These are phyloP conservation scores for Plumapathes pennacea DNA, from an alignment of 92 coral and sea anemone genomes.

Conservation along the genomic window DNA sequence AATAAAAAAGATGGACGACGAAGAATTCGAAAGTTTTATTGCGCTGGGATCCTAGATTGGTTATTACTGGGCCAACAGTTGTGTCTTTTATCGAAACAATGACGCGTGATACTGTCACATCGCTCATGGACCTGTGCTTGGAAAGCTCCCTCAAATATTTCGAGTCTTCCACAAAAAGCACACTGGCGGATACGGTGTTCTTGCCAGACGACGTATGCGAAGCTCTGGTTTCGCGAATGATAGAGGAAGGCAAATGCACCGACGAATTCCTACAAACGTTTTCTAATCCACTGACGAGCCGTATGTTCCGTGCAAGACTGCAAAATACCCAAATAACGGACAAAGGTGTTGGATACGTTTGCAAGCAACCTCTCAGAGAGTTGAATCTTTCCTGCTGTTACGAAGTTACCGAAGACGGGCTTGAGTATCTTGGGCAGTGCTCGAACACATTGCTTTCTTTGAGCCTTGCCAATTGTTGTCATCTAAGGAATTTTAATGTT, in stretches of 20 bases:
- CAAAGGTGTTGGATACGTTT: slow-evolving; percentile 48
- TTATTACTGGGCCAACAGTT: too few relatives aligned
- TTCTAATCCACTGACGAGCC: slow-evolving; percentile 62
- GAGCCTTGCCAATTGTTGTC: slow-evolving; percentile 53
- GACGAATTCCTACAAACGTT: slow-evolving; percentile 71
- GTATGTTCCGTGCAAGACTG: slow-evolving; percentile 64
- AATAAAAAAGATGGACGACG: too few relatives aligned
- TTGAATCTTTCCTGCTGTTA: slow-evolving; percentile 67
- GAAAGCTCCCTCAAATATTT: slow-evolving; percentile 60
- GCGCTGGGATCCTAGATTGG: too few relatives aligned
- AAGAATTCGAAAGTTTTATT: too few relatives aligned
- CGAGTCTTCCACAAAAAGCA: slow-evolving; percentile 46
- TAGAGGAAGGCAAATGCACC: slow-evolving; percentile 65
- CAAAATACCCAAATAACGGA: slow-evolving; percentile 70
- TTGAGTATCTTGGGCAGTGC: slow-evolving; percentile 53
- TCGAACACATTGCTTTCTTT: slow-evolving; percentile 56
- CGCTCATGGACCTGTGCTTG: slow-evolving; percentile 66
- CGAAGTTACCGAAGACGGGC: slow-evolving; percentile 48
- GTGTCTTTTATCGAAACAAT: too few relatives aligned
- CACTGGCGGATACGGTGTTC: slow-evolving; percentile 40
- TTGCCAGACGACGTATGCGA: slow-evolving; percentile 79
- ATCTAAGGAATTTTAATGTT: slow-evolving; percentile 43
- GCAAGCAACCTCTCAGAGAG: slow-evolving; percentile 72
- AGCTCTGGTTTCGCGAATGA: slow-evolving; percentile 69
- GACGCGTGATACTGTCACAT: slow-evolving; percentile 63